A percentile compares a stretch with the other conserved stretches of the same genome.
Evolutionary conservation across 2,797 vertebrate species (phyloP).

Genomic region (Myiotriccus ornatus): DNA sequence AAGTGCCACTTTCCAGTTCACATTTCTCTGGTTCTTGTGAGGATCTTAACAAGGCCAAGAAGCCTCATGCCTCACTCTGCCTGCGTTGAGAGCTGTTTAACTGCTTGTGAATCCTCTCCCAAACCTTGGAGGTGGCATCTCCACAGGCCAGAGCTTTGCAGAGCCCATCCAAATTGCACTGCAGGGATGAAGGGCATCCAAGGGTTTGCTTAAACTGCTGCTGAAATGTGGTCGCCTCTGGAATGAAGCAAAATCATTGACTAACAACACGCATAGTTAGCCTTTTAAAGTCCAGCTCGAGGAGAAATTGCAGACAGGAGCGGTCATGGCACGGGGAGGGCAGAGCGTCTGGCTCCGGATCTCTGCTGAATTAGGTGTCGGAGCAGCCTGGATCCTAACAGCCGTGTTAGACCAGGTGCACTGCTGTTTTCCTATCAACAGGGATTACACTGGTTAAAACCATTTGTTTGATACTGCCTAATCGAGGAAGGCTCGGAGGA

Average conservation of each 20-base stretch:
- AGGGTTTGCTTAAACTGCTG: neutral
- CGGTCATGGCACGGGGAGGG: rapidly evolving
- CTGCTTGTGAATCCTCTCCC: neutral
- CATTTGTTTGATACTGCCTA: slow-evolving; percentile 24
- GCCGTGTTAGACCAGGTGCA: neutral
- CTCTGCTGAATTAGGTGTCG: neutral
- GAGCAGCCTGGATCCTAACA: neutral
- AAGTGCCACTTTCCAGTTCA: neutral
- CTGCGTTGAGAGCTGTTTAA: rapidly evolving
- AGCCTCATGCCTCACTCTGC: neutral
- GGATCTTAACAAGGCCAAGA: neutral
- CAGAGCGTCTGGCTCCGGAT: neutral
- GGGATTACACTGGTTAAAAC: slow-evolving; percentile 8
- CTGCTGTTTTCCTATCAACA: slow-evolving; percentile 7
- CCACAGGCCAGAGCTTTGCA: neutral
- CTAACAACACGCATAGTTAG: neutral
- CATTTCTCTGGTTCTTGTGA: neutral
- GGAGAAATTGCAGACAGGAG: neutral
- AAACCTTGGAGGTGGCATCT: neutral
- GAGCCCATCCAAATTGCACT: neutral
- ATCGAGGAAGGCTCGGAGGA: neutral
- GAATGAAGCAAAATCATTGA: neutral
- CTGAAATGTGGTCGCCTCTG: neutral
- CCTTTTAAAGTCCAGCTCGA: neutral
- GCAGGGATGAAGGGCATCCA: neutral